Conservation (phyloP, 2,797 vertebrate species). For the Netta rufina region DNA sequence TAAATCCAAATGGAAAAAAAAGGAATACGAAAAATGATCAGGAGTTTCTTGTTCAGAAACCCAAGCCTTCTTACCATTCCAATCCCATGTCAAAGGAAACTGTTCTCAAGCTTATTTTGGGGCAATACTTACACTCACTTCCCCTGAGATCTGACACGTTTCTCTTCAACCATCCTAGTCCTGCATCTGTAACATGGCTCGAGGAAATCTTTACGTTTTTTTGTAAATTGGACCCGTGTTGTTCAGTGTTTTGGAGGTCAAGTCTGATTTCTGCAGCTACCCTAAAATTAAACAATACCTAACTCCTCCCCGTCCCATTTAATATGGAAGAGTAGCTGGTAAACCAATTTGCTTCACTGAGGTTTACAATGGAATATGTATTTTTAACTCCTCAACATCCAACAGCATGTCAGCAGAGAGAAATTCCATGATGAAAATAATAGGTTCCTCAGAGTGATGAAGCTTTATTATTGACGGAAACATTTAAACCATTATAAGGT, state of each 20-base stretch:
- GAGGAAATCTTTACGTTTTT: not conserved
- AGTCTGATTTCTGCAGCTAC: not conserved
- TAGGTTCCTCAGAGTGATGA: not conserved
- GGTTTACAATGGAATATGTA: not conserved
- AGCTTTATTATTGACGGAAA: not conserved
- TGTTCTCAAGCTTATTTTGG: not conserved
- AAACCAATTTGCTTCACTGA: not conserved
- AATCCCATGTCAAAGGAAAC: not conserved
- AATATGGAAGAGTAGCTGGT: not conserved
- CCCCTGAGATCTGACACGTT: not conserved
- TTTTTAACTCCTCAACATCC: not conserved
- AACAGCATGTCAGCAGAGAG: not conserved
- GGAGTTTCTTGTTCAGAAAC: not conserved
- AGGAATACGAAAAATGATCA: not conserved
- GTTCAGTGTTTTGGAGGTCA: not conserved
- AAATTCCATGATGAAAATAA: not conserved
- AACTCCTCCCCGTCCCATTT: not conserved
- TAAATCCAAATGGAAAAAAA: not conserved
- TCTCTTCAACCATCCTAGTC: not conserved
- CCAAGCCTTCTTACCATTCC: not conserved
- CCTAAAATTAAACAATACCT: not conserved
- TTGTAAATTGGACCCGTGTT: not conserved
- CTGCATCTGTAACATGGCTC: not conserved
- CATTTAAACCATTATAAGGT: not conserved
- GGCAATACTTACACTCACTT: not conserved